Base-by-base conservation (phyloP, 2,113 vertebrate species). In the Illadopsis cleaveri region DNA sequence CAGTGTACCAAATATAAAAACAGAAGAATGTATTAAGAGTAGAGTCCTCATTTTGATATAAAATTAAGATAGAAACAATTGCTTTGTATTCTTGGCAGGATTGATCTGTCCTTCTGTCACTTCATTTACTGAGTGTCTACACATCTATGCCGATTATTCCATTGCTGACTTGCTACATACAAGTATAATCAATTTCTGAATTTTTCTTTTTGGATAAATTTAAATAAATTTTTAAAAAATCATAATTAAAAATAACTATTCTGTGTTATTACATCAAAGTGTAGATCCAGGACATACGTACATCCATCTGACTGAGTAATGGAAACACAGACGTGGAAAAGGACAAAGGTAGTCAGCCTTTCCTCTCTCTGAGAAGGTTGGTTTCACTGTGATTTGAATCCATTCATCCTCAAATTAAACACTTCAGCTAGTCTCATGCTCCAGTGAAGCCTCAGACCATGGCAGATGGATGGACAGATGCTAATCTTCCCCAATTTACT, bases 111-210 rank as follows among this genome's bases (percentile, higher is more conserved):
- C 42, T 84, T 61, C 56, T 90, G 30, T 60, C 20, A 73, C 27
- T 87, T 50, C 35, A 56, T 68, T 89, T 68, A 48, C 21, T 48
- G 24, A 65, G 47, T 84, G 21, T 70, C 42, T 14, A 44, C 2
- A 0, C 47, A 10, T 44, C 21, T 50, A 18, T 40, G 4, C 15
- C 0, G 1, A 23, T 69, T 81, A 73, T 69, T 81, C 40, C 14
- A 61, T 8, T 78, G 21, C 14, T 81, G 50, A 64, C 28, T 38
- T 73, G 18, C 12, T 82, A 51, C 19, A 57, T 33, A 70, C 7
- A 87, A 35, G 38, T 58, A 44, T 17, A 94, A 83, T 3, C 0
- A 12, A 90, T 82, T 56, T 57, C 12, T 64, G 6, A 75, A 4
- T 53, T 70, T 38, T 90, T 64, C 11, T 60, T 64, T 21, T 16